Percentiles rank a stretch among this genome's conserved stretches.
Evolutionary conservation across 1,140 invertebrate species (phyloP).

Genomic region (Drosophila oshimai): DNA sequence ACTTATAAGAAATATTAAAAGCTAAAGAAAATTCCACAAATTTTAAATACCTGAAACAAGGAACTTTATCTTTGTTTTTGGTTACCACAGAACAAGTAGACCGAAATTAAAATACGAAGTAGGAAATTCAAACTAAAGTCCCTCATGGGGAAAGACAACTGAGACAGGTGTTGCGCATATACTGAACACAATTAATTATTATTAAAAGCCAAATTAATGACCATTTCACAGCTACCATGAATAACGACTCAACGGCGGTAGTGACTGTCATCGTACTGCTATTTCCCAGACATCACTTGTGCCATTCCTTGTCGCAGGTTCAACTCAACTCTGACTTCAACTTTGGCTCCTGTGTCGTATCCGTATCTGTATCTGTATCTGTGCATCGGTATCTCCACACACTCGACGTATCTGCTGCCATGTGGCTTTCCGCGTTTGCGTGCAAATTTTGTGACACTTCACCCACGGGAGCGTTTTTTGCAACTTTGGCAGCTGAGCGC

Average conservation of each 20-base stretch:
- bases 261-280: slow-evolving; percentile 1
- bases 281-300: slow-evolving; percentile 3
- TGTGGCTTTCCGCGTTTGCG: slow-evolving; percentile 61
- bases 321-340: background rate
- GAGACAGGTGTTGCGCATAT: too few relatives aligned
- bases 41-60: too few relatives aligned
- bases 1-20: too few relatives aligned
- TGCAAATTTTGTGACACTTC: slow-evolving; percentile 77
- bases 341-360: slow-evolving; percentile 21
- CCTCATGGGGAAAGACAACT: too few relatives aligned
- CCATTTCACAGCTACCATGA: background rate
- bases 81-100: too few relatives aligned
- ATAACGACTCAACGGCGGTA: background rate
- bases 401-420: slow-evolving; percentile 38
- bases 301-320: background rate
- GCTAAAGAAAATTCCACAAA: too few relatives aligned
- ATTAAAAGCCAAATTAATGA: background rate
- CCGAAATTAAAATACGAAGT: too few relatives aligned
- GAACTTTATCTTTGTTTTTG: too few relatives aligned
- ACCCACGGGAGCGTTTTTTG: slow-evolving; percentile 68
- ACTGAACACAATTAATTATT: background rate
- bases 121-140: too few relatives aligned
- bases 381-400: slow-evolving; percentile 2
- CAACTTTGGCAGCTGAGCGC: slow-evolving; percentile 27
- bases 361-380: slow-evolving; percentile 10